Conservation (phyloP, 2,797 vertebrate species). For the Acomys russatus region DNA sequence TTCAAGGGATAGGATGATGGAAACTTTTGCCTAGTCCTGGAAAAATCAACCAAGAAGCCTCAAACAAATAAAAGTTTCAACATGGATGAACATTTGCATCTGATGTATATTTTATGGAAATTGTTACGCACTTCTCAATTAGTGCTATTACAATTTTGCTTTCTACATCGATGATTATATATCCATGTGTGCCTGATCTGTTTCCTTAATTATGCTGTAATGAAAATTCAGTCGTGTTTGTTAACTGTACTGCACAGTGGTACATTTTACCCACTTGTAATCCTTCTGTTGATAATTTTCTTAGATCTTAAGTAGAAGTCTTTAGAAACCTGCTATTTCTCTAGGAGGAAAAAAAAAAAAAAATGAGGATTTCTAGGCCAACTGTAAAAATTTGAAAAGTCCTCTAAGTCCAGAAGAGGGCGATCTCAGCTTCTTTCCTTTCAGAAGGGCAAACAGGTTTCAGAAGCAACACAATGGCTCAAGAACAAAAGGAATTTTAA, state of each 20-base stretch:
- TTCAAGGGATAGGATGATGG: conserved; percentile 80
- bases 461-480: conserved; percentile 62
- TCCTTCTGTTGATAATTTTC: conserved; percentile 65
- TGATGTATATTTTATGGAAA: conserved; percentile 74
- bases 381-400: conserved; percentile 45
- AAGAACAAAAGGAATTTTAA: conserved; percentile 77
- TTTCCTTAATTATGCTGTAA: conserved; percentile 69
- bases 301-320: conserved; percentile 48
- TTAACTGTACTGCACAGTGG: conserved; percentile 29
- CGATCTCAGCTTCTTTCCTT: conserved; percentile 47
- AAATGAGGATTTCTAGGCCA: neutral
- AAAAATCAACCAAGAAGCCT: conserved; percentile 87
- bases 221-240: conserved; percentile 71
- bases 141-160: conserved; percentile 63
- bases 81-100: conserved; percentile 32
- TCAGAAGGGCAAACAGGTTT: conserved; percentile 10
- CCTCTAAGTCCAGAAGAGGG: conserved; percentile 66
- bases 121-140: conserved; percentile 62
- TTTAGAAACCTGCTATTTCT: conserved; percentile 50
- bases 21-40: conserved; percentile 88
- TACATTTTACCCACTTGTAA: conserved; percentile 60
- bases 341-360: neutral
- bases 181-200: conserved; percentile 61
- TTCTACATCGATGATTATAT: conserved; percentile 65
- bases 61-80: conserved; percentile 87